phyloP scores from a whole-genome alignment of 2,113 vertebrate genomes.

The Burhinus oedicnemus region DNA sequence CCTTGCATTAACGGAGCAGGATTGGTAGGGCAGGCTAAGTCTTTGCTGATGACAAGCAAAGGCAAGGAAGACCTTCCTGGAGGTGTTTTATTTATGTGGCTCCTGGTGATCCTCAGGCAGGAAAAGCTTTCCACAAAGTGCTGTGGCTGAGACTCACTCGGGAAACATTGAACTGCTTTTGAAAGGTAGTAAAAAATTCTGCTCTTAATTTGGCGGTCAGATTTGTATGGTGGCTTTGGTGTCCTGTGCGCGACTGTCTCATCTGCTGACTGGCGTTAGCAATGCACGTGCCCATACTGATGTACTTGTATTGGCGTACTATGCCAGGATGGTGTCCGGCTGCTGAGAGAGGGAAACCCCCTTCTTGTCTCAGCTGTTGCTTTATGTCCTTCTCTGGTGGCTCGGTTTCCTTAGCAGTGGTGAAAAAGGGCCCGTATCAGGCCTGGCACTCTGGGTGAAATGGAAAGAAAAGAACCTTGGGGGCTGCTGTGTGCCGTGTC shows the following conservation, averaged over 20 bases:
- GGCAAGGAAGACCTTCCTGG: not conserved
- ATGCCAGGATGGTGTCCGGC: not conserved
- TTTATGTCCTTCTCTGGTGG: not conserved
- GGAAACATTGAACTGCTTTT: not conserved
- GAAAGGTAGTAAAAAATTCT: not conserved
- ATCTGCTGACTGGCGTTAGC: not conserved
- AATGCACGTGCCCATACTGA: rapidly evolving
- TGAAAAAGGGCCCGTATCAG: not conserved
- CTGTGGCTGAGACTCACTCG: not conserved
- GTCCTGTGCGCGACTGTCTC: not conserved
- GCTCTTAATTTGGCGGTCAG: not conserved
- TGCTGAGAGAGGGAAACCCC: not conserved
- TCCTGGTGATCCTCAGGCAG: not conserved
- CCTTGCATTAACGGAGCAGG: not conserved
- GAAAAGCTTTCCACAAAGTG: not conserved
- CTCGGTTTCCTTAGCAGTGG: not conserved
- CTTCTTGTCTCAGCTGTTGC: not conserved
- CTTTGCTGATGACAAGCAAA: not conserved
- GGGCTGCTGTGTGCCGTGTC: not conserved
- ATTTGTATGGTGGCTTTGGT: not conserved
- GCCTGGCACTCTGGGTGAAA: not conserved
- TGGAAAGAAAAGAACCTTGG: not conserved
- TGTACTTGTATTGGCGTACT: not conserved
- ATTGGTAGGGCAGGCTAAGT: not conserved
- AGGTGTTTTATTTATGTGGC: not conserved